Percentiles rank a stretch among this genome's conserved stretches.
phyloP scores from a whole-genome alignment of 2,888 invertebrate species.

The Plutella xylostella region DNA sequence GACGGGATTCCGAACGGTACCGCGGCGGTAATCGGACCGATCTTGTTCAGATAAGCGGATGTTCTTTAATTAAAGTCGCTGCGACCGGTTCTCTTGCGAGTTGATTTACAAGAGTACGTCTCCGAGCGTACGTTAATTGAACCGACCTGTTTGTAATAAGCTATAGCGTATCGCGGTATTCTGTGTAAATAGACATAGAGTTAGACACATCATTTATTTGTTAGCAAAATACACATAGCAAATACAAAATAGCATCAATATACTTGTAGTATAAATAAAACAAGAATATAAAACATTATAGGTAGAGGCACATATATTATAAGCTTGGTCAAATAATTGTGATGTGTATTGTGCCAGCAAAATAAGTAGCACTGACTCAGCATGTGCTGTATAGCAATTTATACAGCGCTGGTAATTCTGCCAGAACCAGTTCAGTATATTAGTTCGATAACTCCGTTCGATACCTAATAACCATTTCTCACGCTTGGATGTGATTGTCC shows the following conservation, averaged over 20 bases:
- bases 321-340: too few species aligned
- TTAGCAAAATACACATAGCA: too few species aligned
- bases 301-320: background rate
- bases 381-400: too few species aligned
- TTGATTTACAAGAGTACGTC: slow-evolving; percentile 6
- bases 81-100: slow-evolving; percentile 23
- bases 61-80: slow-evolving; percentile 34
- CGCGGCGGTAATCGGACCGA: slow-evolving; percentile 26
- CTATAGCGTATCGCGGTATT: background rate
- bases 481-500: slow-evolving; percentile 6
- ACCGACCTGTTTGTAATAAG: background rate
- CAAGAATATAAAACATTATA: background rate
- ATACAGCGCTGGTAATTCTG: too few species aligned
- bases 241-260: too few species aligned
- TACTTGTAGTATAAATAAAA: background rate
- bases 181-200: background rate
- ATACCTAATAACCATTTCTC: background rate
- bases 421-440: too few species aligned
- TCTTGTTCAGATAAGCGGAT: slow-evolving; percentile 33
- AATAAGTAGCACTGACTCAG: too few species aligned
- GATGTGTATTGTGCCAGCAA: too few species aligned
- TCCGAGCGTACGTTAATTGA: background rate
- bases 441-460: background rate
- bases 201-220: background rate
- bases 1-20: slow-evolving; percentile 26